A percentile compares a stretch with the other conserved stretches of the same genome.
Conservation (phyloP, 1,140 invertebrate species). For the Plectrocnemia conspersa region DNA sequence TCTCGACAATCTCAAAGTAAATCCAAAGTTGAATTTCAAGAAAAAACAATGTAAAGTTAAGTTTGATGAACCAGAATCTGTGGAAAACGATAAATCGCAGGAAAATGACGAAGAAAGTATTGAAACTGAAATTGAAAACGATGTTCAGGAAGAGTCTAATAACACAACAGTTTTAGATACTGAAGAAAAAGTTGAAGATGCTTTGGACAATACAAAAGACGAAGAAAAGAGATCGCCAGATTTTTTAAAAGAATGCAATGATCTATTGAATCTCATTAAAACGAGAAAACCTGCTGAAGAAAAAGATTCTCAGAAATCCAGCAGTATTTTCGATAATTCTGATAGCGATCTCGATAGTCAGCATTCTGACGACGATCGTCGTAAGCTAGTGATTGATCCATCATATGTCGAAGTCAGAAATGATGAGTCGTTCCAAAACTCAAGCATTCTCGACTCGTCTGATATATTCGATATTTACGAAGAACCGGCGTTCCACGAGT, state of each 20-base stretch:
- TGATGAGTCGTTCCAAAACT: conserved; percentile 16
- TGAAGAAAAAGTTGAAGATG: conserved; percentile 10
- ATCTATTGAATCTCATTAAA: conserved; percentile 18
- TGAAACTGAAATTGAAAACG: not conserved
- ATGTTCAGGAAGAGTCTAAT: conserved; percentile 7
- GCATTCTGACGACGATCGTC: too few relatives aligned
- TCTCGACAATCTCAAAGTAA: conserved; percentile 22
- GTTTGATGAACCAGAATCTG: too few relatives aligned
- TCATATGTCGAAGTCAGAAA: conserved; percentile 3
- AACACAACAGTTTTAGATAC: not conserved
- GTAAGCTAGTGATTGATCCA: conserved; percentile 4
- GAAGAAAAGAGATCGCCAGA: conserved; percentile 31
- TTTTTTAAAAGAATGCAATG: conserved; percentile 33
- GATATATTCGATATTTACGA: conserved; percentile 46
- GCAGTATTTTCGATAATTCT: conserved; percentile 8
- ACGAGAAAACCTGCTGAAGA: conserved; percentile 13
- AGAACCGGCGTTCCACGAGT: conserved; percentile 45
- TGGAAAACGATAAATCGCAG: too few relatives aligned
- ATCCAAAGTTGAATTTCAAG: too few relatives aligned
- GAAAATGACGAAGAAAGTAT: too few relatives aligned
- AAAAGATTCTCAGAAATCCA: conserved; percentile 8
- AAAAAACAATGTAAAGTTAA: too few relatives aligned
- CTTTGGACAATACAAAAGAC: conserved; percentile 7
- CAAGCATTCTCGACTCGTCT: conserved; percentile 15
- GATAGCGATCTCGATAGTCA: not conserved